These are phyloP conservation scores for Microcebus griseorufus DNA, from an alignment of 2,113 vertebrate genomes.

Conservation along the genomic window DNA sequence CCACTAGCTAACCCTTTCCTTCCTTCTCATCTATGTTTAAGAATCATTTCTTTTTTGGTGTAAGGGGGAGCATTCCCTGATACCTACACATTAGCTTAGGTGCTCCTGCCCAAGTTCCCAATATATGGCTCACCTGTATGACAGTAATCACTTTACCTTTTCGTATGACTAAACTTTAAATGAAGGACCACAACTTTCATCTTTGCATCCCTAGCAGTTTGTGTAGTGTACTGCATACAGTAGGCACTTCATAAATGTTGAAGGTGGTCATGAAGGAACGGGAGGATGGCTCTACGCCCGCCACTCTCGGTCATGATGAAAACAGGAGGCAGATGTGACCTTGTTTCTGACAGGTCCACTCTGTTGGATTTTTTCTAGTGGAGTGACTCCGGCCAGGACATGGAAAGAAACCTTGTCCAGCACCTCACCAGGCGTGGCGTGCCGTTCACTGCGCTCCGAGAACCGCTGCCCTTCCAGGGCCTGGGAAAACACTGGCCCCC, in stretches of 20 bases:
- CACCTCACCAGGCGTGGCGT: not conserved
- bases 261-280: not conserved
- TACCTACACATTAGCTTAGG: not conserved
- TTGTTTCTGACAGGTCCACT: not conserved
- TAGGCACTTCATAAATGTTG: not conserved
- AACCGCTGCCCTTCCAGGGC: not conserved
- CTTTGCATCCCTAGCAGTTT: not conserved
- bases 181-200: not conserved
- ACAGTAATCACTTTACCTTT: not conserved
- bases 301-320: not conserved
- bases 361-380: not conserved
- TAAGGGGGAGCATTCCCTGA: not conserved
- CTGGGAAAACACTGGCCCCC: not conserved
- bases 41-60: not conserved
- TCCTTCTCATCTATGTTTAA: not conserved
- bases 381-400: not conserved
- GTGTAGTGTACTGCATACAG: not conserved
- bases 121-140: not conserved
- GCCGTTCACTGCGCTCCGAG: not conserved
- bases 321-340: too few species aligned
- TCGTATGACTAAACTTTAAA: not conserved
- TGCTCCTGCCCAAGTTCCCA: not conserved
- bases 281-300: not conserved
- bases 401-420: not conserved
- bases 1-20: not conserved